Evolutionary conservation across 2,113 vertebrate species (phyloP).

Genomic region (Dromaius novaehollandiae): DNA sequence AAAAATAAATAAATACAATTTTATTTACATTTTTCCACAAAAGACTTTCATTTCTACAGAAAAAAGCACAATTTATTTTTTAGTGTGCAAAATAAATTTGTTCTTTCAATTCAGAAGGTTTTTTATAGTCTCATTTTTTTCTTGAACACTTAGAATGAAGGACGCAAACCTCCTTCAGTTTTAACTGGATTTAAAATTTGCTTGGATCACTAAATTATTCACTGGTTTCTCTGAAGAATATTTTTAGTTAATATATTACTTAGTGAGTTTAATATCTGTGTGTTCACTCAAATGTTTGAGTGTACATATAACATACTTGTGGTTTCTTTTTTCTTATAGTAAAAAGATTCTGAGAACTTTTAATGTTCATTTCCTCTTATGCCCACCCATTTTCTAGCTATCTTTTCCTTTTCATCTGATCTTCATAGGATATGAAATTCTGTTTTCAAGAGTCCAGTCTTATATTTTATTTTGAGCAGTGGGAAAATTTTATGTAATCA

Average conservation of each 20-base stretch:
- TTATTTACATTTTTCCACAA: not conserved
- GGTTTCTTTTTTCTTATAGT: not conserved
- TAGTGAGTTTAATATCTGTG: not conserved
- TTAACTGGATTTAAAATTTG: not conserved
- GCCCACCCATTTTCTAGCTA: rapidly evolving
- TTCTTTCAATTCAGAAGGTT: not conserved
- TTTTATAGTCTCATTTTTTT: not conserved
- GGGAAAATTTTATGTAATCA: not conserved
- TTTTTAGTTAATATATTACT: not conserved
- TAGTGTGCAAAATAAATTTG: not conserved
- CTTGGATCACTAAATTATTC: not conserved
- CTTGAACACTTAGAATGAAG: not conserved
- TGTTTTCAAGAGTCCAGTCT: not conserved
- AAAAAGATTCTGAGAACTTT: not conserved
- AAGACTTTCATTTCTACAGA: not conserved
- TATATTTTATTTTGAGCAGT: not conserved
- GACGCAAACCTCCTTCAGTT: not conserved
- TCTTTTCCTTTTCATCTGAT: not conserved
- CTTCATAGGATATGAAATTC: not conserved
- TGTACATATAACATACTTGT: not conserved
- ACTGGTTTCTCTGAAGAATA: not conserved
- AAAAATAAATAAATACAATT: not conserved
- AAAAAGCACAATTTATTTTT: not conserved
- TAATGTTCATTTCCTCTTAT: not conserved
- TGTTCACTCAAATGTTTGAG: not conserved